phyloP scores from a whole-genome alignment of 2,113 vertebrate species.

The Girardinichthys multiradiatus region DNA sequence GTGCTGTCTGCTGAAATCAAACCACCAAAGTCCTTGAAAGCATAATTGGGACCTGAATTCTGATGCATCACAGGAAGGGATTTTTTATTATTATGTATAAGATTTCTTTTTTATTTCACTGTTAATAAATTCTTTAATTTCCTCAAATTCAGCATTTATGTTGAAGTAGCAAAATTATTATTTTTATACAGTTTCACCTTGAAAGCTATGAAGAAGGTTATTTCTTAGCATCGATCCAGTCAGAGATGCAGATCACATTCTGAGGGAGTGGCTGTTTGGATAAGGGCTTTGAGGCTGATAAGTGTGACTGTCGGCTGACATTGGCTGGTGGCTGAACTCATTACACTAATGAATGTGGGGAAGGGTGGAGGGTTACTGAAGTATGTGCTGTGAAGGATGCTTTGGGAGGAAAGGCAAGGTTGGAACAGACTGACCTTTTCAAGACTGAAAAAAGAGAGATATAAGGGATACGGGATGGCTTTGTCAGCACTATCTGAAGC shows the following conservation, averaged over 20 bases:
- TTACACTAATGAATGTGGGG: constrained; percentile 73
- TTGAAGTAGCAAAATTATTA: background rate
- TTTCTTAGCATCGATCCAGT: constrained; percentile 48
- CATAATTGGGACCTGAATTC: constrained; percentile 19
- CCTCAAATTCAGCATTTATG: background rate
- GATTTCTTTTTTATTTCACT: constrained; percentile 12
- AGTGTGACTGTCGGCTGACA: constrained; percentile 67
- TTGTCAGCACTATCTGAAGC: constrained; percentile 56
- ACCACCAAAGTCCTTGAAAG: constrained; percentile 52
- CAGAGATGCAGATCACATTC: constrained; percentile 62
- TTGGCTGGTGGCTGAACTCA: constrained; percentile 66
- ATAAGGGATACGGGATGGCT: constrained; percentile 47
- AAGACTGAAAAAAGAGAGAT: constrained; percentile 57
- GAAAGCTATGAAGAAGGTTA: constrained; percentile 41
- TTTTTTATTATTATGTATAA: background rate
- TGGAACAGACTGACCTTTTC: constrained; percentile 60
- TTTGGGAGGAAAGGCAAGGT: constrained; percentile 48
- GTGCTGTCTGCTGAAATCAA: constrained; percentile 51
- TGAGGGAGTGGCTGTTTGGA: constrained; percentile 56
- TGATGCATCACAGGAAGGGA: constrained; percentile 8
- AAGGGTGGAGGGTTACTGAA: background rate
- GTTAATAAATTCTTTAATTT: background rate
- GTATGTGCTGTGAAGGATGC: constrained; percentile 18
- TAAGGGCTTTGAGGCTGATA: constrained; percentile 46
- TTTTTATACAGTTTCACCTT: constrained; percentile 47